Evolutionary conservation across 2,113 vertebrate genomes (phyloP), one percentile per base, ranked within the genome.

Genomic region (Speoplatyrhinus poulsoni): DNA sequence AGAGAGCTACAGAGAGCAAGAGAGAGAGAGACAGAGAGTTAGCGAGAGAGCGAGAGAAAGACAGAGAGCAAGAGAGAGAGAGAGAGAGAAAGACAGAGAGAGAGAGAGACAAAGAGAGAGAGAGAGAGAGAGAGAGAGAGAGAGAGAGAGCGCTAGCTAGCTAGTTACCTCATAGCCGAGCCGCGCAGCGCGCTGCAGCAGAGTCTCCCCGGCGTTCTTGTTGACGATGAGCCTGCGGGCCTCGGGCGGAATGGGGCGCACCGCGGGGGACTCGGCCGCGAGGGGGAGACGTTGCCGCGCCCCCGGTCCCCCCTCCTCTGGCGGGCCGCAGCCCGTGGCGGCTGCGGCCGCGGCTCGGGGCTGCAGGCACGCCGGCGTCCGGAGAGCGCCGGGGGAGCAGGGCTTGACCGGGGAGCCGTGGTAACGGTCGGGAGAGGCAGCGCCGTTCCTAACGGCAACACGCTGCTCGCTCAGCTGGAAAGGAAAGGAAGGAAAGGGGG

Each of bases 171-270:
- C 96, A 0, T 99, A 99, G 74, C 98, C 98, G 2, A 99, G 92
- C 56, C 98, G 93, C 0, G 98, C 97, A 0, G 98, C 98, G 66
- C 98, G 91, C 91, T 99, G 98, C 75, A 99, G 92, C 72, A 99
- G 93, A 3, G 98, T 99, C 85, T 99, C 97, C 1, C 97, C 98
- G 0, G 98, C 98, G 6, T 99, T 99, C 91, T 99, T 99, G 88
- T 99, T 99, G 75, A 99, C 98, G 59, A 99, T 99, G 1, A 99
- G 95, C 62, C 97, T 90, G 6, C 97, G 94, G 0, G 97, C 98
- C 79, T 98, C 98, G 0, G 97, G 98, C 0, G 98, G 98, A 94
- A 98, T 96, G 0, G 97, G 96, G 10, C 96, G 95, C 76, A 85
- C 76, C 0, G 53, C 46, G 11, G 88, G 83, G 58, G 79, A 52